Evolutionary conservation across 2,888 invertebrate species (phyloP).

Genomic region (Caenorhabditis macrosperma): DNA sequence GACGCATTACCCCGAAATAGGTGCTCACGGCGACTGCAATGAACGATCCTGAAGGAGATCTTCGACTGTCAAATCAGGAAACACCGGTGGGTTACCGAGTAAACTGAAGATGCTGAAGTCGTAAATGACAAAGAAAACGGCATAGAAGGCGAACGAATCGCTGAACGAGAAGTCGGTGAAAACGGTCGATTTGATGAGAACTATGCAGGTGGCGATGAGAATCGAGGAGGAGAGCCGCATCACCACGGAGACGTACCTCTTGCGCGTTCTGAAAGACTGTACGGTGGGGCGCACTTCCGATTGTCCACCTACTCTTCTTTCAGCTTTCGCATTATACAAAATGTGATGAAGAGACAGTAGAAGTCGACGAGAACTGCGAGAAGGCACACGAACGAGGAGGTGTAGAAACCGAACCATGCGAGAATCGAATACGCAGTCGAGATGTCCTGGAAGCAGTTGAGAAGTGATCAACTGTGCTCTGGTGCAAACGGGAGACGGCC

Average conservation of each 20-base stretch:
- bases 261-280: conserved; percentile 9
- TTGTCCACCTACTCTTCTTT: conserved; percentile 19
- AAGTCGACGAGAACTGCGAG: conserved; percentile 17
- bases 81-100: not conserved
- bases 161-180: not conserved
- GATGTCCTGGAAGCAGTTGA: conserved; percentile 16
- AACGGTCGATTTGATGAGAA: conserved; percentile 19
- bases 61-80: not conserved
- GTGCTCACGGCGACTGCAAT: conserved; percentile 30
- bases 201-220: conserved; percentile 23
- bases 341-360: conserved; percentile 25
- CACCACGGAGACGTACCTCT: conserved; percentile 22
- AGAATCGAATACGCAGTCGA: conserved; percentile 13
- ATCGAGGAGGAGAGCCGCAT: conserved; percentile 27
- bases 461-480: not conserved
- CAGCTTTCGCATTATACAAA: conserved; percentile 1
- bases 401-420: conserved; percentile 33
- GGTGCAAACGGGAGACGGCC: not conserved
- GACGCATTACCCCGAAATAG: conserved; percentile 37
- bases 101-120: conserved; percentile 42
- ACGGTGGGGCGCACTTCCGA: not conserved
- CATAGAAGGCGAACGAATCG: conserved; percentile 17
- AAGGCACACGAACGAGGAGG: conserved; percentile 12
- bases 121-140: conserved; percentile 26
- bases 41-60: conserved; percentile 19